A percentile compares a stretch with the other conserved stretches of the same genome.
Evolutionary conservation across 2,888 invertebrate genomes (phyloP).

Genomic region (Celastrina argiolus): DNA sequence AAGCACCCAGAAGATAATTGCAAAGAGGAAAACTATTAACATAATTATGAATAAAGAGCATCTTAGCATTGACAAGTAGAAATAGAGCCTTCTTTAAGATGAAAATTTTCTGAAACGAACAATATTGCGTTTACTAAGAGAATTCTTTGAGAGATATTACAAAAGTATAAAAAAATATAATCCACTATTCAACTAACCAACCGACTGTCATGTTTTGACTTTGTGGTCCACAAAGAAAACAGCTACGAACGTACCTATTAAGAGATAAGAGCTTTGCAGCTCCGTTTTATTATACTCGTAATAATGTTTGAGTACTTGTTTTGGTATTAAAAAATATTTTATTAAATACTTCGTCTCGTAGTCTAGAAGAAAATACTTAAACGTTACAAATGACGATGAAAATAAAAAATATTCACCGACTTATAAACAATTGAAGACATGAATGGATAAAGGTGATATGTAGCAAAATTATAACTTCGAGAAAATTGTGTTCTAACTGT

Average conservation of each 20-base stretch:
- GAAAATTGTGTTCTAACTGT: no score
- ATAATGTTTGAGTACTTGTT: not conserved
- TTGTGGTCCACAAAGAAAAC: conserved; percentile 46
- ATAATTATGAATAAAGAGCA: conserved; percentile 21
- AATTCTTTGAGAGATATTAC: conserved; percentile 37
- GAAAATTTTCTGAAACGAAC: not conserved
- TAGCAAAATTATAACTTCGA: no score
- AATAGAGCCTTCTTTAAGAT: conserved; percentile 4
- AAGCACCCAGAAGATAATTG: conserved; percentile 10
- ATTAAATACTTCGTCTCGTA: not conserved
- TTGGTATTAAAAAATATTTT: not conserved
- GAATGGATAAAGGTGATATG: no score
- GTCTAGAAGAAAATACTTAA: no score
- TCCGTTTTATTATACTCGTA: conserved; percentile 25
- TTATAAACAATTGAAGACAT: no score
- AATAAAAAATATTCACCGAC: no score
- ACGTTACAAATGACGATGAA: no score
- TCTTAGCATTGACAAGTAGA: conserved; percentile 14
- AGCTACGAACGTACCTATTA: conserved; percentile 26
- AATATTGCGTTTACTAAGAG: conserved; percentile 49
- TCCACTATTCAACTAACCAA: conserved; percentile 31
- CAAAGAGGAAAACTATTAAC: conserved; percentile 19
- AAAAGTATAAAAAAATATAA: conserved; percentile 36
- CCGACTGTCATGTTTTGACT: conserved; percentile 37
- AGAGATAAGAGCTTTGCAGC: conserved; percentile 35